phyloP scores from a whole-genome alignment of 2,888 invertebrate species.

The Xylophagus ater region DNA sequence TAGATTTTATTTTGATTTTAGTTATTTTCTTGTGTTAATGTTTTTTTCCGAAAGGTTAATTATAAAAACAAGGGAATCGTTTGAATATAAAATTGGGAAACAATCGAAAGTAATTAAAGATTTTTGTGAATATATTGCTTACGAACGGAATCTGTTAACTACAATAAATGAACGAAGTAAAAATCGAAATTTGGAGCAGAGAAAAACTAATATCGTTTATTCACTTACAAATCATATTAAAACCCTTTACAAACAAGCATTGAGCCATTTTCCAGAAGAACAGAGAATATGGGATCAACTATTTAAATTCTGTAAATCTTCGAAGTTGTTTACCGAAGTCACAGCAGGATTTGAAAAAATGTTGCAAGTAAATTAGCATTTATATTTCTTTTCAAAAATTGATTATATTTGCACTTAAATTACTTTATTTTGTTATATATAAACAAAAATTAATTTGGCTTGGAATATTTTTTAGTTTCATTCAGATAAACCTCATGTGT shows the following conservation, averaged over 20 bases:
- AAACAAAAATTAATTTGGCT: conserved; percentile 16
- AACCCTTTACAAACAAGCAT: conserved; percentile 58
- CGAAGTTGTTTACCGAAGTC: conserved; percentile 45
- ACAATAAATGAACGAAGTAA: conserved; percentile 41
- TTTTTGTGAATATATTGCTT: conserved; percentile 31
- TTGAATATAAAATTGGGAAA: conserved; percentile 27
- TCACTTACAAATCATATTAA: conserved; percentile 60
- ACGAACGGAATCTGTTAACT: conserved; percentile 29
- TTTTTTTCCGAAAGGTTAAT: no score
- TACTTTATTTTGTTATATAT: conserved; percentile 8
- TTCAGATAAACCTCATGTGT: conserved; percentile 60
- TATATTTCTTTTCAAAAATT: conserved; percentile 21
- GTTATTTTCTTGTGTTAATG: no score
- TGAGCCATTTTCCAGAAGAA: conserved; percentile 58
- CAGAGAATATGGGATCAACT: conserved; percentile 64
- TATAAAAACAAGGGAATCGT: conserved; percentile 28
- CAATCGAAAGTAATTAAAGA: conserved; percentile 24
- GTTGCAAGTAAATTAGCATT: conserved; percentile 50
- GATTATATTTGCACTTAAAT: not conserved
- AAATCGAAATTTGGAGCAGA: conserved; percentile 42
- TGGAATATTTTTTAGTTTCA: conserved; percentile 48
- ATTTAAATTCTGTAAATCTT: conserved; percentile 65
- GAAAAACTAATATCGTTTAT: conserved; percentile 53
- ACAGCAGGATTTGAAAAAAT: conserved; percentile 49
- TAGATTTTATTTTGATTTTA: conserved; percentile 18